Conservation (phyloP, 2,797 vertebrate species). For the Novumbra hubbsi region DNA sequence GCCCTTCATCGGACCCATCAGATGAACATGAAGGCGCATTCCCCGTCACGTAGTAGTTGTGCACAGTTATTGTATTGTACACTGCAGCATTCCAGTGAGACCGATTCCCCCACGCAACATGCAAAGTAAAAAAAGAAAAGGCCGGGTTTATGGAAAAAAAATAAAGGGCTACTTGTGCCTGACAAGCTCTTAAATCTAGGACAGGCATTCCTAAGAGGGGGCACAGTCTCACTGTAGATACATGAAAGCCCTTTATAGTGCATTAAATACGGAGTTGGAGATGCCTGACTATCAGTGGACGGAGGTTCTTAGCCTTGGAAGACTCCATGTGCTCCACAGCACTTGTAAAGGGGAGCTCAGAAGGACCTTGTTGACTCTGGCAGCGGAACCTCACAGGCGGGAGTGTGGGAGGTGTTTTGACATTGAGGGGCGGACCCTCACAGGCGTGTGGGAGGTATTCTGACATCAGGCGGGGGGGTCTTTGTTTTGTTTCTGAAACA, state of each 20-base stretch:
- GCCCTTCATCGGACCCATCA: constrained; percentile 42
- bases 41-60: constrained; percentile 67
- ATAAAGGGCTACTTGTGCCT: constrained; percentile 58
- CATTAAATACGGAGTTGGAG: constrained; percentile 52
- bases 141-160: constrained; percentile 63
- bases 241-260: constrained; percentile 63
- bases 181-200: constrained; percentile 75
- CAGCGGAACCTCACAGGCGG: background rate
- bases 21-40: constrained; percentile 61
- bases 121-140: constrained; percentile 54
- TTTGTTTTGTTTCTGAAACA: too few species aligned
- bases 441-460: too few species aligned
- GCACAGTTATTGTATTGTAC: constrained; percentile 67
- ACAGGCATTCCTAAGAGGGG: constrained; percentile 72
- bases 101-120: constrained; percentile 59
- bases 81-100: constrained; percentile 56
- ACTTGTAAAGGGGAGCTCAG: background rate
- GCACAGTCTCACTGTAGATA: constrained; percentile 60
- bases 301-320: constrained; percentile 48
- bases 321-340: constrained; percentile 31
- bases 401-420: too few species aligned
- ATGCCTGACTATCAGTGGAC: constrained; percentile 62
- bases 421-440: background rate
- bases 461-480: too few species aligned
- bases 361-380: background rate